phyloP scores from a whole-genome alignment of 2,113 vertebrate genomes.

The Pteruthius melanotis region DNA sequence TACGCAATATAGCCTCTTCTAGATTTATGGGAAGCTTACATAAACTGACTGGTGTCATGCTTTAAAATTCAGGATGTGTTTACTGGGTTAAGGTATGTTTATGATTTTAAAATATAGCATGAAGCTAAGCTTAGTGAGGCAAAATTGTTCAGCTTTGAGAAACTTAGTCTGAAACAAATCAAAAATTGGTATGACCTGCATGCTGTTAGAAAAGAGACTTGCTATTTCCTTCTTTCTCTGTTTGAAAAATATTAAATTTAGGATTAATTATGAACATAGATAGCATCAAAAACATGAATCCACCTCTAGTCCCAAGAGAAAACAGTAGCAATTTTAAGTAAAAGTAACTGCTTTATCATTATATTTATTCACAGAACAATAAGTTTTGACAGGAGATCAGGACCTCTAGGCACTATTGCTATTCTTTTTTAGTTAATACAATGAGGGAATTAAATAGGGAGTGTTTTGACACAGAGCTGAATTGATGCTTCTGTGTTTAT shows the following conservation, averaged over 20 bases:
- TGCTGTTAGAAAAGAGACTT: neutral
- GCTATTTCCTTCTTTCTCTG: neutral
- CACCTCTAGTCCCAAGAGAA: neutral
- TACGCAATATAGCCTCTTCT: neutral
- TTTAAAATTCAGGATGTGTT: neutral
- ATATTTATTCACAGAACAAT: neutral
- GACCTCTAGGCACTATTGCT: neutral
- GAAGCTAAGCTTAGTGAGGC: neutral
- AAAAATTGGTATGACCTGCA: neutral
- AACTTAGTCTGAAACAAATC: neutral
- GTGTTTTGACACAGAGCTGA: neutral
- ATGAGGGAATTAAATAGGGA: neutral
- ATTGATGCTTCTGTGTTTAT: neutral
- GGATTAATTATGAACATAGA: neutral
- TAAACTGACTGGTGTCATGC: neutral
- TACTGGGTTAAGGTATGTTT: neutral
- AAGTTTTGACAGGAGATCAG: neutral
- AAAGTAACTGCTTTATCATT: neutral
- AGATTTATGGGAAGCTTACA: neutral
- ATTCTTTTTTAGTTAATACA: neutral
- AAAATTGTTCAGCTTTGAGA: neutral
- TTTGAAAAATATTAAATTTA: neutral
- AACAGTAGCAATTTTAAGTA: neutral
- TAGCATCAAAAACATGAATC: neutral
- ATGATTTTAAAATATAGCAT: neutral